Evolutionary conservation across 2,113 vertebrate genomes (phyloP).

Genomic region (Micronycteris hirsuta): DNA sequence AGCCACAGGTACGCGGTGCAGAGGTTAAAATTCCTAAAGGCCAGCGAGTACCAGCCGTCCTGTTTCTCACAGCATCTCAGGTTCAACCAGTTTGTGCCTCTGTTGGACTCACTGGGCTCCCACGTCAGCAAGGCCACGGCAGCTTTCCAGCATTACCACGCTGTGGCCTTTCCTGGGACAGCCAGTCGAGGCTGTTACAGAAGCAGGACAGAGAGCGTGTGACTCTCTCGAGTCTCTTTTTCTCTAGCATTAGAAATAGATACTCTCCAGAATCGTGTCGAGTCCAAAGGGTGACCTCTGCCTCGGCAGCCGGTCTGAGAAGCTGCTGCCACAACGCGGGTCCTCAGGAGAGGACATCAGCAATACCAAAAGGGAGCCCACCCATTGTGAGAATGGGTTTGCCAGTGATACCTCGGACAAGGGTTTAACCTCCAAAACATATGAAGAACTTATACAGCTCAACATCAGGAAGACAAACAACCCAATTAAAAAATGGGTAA

Average conservation of each 20-base stretch:
- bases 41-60: not conserved
- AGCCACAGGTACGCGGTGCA: not conserved
- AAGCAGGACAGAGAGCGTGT: not conserved
- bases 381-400: too few species aligned
- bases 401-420: too few species aligned
- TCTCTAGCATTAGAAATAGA: not conserved
- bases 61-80: not conserved
- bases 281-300: not conserved
- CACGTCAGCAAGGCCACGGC: not conserved
- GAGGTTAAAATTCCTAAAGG: accelerated
- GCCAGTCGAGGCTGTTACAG: not conserved
- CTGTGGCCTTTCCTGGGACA: not conserved
- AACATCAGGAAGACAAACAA: too few species aligned
- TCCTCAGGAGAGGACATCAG: not conserved
- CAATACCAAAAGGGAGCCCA: too few species aligned
- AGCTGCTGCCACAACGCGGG: not conserved
- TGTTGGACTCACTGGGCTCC: not conserved
- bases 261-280: not conserved
- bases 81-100: not conserved
- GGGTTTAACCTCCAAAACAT: too few species aligned
- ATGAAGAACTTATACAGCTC: too few species aligned
- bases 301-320: not conserved
- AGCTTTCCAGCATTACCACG: not conserved
- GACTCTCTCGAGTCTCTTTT: not conserved
- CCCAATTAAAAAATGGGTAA: too few species aligned